phyloP scores from a whole-genome alignment of 2,797 vertebrate species.

The Notoglanidium macrostoma region DNA sequence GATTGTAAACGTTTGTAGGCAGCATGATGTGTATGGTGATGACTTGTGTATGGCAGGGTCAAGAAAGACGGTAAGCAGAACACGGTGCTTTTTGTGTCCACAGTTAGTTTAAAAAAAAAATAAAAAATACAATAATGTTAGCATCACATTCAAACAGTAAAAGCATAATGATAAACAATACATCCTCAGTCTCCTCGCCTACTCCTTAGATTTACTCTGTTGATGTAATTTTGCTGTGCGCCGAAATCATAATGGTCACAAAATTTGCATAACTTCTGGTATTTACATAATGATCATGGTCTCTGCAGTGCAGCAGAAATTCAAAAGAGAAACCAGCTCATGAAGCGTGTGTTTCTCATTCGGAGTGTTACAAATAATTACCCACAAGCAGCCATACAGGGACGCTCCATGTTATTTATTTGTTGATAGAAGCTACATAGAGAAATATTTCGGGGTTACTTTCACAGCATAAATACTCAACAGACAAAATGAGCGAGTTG shows the following conservation, averaged over 20 bases:
- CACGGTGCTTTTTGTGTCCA: background rate
- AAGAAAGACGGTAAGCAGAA: background rate
- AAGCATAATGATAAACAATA: background rate
- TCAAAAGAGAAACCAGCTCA: background rate
- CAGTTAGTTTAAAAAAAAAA: background rate
- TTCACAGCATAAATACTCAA: background rate
- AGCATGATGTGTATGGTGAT: background rate
- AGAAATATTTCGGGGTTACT: no score
- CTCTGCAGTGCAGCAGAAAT: background rate
- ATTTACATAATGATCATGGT: constrained; percentile 17
- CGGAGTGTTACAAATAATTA: background rate
- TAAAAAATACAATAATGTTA: background rate
- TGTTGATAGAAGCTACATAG: background rate
- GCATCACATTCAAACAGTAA: background rate
- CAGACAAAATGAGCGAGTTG: background rate
- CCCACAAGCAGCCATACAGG: background rate
- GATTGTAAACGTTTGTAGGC: background rate
- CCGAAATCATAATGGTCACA: constrained; percentile 1
- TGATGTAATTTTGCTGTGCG: background rate
- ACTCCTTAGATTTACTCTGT: background rate
- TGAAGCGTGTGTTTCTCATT: background rate
- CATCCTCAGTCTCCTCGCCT: background rate
- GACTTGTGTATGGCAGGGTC: background rate
- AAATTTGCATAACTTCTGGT: background rate
- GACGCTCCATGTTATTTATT: background rate